Evolutionary conservation across 2,797 vertebrate genomes (phyloP).

Genomic region (Toxotes lorentzi): DNA sequence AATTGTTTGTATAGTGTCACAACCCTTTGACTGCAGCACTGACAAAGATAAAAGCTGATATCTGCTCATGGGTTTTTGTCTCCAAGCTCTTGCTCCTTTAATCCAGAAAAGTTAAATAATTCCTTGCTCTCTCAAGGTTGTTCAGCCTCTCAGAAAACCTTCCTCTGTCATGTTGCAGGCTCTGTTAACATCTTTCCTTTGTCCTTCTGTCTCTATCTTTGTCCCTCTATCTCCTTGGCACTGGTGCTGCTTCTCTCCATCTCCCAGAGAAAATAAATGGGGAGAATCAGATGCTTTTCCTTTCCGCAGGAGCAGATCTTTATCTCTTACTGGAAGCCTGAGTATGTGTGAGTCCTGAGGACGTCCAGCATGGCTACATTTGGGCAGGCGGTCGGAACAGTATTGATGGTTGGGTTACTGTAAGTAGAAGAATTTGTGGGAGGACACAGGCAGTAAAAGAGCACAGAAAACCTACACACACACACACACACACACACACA

Average conservation of each 20-base stretch:
- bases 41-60: background rate
- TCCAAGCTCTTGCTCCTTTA: background rate
- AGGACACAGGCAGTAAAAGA: constrained; percentile 37
- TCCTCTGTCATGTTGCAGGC: constrained; percentile 13
- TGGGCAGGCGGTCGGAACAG: constrained; percentile 14
- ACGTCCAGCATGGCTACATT: constrained; percentile 41
- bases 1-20: background rate
- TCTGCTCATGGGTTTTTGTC: constrained; percentile 4
- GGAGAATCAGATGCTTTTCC: constrained; percentile 37
- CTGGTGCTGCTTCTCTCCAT: constrained; percentile 5
- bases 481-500: constrained; percentile 3
- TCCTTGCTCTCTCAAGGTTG: constrained; percentile 36
- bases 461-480: constrained; percentile 9
- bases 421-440: constrained; percentile 32
- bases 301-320: constrained; percentile 36
- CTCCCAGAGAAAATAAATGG: constrained; percentile 57
- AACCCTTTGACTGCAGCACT: background rate
- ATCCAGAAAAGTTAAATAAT: constrained; percentile 4
- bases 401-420: constrained; percentile 47
- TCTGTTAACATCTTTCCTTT: constrained; percentile 33
- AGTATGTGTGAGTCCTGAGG: constrained; percentile 14
- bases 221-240: constrained; percentile 26
- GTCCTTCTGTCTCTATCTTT: constrained; percentile 53
- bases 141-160: constrained; percentile 38
- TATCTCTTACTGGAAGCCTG: constrained; percentile 50